A percentile compares a stretch with the other conserved stretches of the same genome.
Evolutionary conservation across 1,140 invertebrate species (phyloP).

Genomic region (Neodiprion fabricii): DNA sequence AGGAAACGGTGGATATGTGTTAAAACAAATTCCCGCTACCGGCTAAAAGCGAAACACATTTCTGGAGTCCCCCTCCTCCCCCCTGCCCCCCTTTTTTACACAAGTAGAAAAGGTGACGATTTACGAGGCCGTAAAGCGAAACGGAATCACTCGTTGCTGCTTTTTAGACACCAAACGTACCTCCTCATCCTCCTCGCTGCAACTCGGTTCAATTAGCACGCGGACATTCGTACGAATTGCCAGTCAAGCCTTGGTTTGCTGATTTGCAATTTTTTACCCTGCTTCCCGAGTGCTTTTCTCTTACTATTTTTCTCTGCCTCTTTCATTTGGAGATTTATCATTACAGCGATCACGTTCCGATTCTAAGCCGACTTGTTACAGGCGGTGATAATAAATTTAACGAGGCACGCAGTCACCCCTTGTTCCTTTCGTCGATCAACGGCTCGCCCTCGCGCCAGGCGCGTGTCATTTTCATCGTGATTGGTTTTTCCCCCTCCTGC

Average conservation of each 20-base stretch:
- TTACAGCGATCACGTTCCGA: background rate
- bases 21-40: background rate
- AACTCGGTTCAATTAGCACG: too few species aligned
- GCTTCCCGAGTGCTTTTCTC: too few species aligned
- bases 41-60: too few species aligned
- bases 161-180: background rate
- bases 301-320: background rate
- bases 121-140: slow-evolving; percentile 2
- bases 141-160: background rate
- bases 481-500: background rate
- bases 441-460: background rate
- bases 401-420: background rate
- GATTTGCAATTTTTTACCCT: too few species aligned
- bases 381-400: slow-evolving; percentile 1
- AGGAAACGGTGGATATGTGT: background rate
- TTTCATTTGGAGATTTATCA: background rate
- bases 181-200: background rate
- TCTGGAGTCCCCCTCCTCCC: background rate
- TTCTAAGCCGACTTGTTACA: background rate
- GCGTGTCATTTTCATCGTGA: slow-evolving; percentile 7
- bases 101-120: background rate
- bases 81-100: background rate
- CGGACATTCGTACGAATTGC: too few species aligned
- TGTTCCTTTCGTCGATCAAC: background rate
- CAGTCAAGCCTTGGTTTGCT: too few species aligned